Conservation (phyloP, 2,797 vertebrate genomes). For the Xenentodon cancila region DNA sequence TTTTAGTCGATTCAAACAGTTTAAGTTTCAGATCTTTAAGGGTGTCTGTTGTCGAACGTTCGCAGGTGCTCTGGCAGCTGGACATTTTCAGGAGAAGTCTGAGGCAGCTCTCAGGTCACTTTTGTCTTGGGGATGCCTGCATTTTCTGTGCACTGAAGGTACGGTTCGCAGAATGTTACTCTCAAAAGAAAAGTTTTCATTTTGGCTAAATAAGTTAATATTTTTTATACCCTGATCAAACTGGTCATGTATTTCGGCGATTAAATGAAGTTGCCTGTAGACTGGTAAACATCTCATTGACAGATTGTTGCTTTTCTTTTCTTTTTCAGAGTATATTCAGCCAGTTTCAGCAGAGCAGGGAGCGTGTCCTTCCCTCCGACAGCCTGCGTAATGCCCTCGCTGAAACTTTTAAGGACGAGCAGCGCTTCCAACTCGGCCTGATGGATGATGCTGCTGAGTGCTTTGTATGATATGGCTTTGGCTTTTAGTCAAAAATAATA, state of each 20-base stretch:
- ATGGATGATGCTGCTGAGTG: conserved; percentile 99
- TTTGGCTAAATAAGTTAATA: background rate
- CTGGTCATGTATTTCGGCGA: too few relatives aligned
- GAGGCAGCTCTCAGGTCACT: conserved; percentile 92
- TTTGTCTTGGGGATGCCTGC: conserved; percentile 94
- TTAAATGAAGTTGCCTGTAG: too few relatives aligned
- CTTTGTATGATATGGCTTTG: conserved; percentile 83
- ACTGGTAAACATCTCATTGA: background rate
- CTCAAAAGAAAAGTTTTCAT: background rate
- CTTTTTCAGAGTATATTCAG: conserved; percentile 90
- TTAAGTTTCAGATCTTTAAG: background rate
- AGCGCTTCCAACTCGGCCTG: conserved; percentile 95
- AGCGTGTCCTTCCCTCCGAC: conserved; percentile 94
- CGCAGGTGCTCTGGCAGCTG: conserved; percentile 96
- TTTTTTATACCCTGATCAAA: background rate
- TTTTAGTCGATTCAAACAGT: too few relatives aligned
- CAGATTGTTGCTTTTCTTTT: background rate
- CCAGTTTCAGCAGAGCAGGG: conserved; percentile 95
- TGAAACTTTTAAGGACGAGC: conserved; percentile 97
- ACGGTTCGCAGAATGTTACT: background rate
- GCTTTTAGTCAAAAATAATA: conserved; percentile 28
- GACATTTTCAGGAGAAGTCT: conserved; percentile 97
- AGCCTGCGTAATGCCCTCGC: conserved; percentile 94
- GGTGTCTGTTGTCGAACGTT: conserved; percentile 7
- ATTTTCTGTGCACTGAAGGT: conserved; percentile 98